These are phyloP conservation scores for Ornithorhynchus anatinus DNA, from an alignment of 2,113 vertebrate genomes.

Conservation along the genomic window DNA sequence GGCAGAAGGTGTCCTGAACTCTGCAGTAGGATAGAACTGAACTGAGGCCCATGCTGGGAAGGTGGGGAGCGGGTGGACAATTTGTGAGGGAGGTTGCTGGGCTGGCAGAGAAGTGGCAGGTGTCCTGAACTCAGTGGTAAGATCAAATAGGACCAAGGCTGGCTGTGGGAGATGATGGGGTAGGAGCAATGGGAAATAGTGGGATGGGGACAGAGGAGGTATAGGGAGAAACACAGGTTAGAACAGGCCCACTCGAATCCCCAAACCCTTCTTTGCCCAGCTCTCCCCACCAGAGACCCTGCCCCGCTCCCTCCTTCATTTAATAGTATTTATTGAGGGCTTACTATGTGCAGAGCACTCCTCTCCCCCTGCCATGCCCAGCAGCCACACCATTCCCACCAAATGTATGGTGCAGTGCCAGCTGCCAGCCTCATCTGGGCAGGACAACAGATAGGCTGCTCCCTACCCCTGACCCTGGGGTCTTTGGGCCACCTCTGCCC, in stretches of 20 bases:
- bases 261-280: too few relatives aligned
- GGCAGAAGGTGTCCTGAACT: too few relatives aligned
- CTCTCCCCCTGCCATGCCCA: not conserved
- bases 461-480: not conserved
- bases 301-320: too few relatives aligned
- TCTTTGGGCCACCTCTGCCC: accelerated
- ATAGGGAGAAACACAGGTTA: too few relatives aligned
- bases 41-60: not conserved
- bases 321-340: too few relatives aligned
- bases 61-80: not conserved
- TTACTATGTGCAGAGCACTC: not conserved
- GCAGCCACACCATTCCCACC: not conserved
- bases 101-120: not conserved
- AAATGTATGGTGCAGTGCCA: too few relatives aligned
- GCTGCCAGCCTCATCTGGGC: not conserved
- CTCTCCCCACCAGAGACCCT: too few relatives aligned
- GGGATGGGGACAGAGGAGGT: not conserved
- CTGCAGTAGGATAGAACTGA: too few relatives aligned
- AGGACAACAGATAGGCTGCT: not conserved
- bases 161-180: not conserved
- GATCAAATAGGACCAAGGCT: not conserved
- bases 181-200: not conserved
- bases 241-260: too few relatives aligned
- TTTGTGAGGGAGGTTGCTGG: not conserved
- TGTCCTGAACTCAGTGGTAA: not conserved